phyloP scores from a whole-genome alignment of 2,113 vertebrate genomes.

The Hypomesus transpacificus region DNA sequence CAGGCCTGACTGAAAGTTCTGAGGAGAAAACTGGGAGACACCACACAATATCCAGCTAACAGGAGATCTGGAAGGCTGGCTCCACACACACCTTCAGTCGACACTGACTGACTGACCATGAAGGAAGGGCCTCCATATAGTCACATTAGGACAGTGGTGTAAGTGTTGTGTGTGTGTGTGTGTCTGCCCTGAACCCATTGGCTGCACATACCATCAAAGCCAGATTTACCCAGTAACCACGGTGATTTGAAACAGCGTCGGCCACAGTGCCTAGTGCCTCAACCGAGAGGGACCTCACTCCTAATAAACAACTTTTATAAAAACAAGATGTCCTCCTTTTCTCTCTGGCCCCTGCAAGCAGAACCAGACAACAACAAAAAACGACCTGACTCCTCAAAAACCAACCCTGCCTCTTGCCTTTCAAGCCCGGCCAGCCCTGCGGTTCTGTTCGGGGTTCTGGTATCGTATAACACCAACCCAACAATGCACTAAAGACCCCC shows the following conservation, averaged over 20 bases:
- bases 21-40: constrained; percentile 34
- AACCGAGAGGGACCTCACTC: constrained; percentile 37
- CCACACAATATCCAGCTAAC: constrained; percentile 31
- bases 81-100: too few species aligned
- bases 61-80: constrained; percentile 5
- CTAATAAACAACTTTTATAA: constrained; percentile 57
- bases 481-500: constrained; percentile 10
- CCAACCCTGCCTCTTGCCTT: constrained; percentile 19
- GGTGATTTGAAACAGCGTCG: constrained; percentile 46
- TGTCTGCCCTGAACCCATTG: neutral
- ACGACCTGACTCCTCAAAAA: constrained; percentile 14
- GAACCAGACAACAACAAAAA: constrained; percentile 45
- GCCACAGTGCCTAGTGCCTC: constrained; percentile 31
- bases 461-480: constrained; percentile 27
- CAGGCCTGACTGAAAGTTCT: constrained; percentile 44
- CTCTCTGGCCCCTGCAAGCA: constrained; percentile 23
- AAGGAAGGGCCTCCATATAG: too few species aligned
- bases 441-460: constrained; percentile 23
- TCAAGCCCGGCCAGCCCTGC: constrained; percentile 29
- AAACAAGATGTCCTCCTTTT: constrained; percentile 48
- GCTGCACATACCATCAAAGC: constrained; percentile 20
- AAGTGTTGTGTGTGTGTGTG: neutral
- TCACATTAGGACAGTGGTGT: too few species aligned
- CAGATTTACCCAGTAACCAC: constrained; percentile 44
- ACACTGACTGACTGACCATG: too few species aligned